Percentiles rank a stretch among this genome's conserved stretches.
These are phyloP conservation scores for Lepus timidus DNA, from an alignment of 2,113 vertebrate genomes.

Conservation along the genomic window DNA sequence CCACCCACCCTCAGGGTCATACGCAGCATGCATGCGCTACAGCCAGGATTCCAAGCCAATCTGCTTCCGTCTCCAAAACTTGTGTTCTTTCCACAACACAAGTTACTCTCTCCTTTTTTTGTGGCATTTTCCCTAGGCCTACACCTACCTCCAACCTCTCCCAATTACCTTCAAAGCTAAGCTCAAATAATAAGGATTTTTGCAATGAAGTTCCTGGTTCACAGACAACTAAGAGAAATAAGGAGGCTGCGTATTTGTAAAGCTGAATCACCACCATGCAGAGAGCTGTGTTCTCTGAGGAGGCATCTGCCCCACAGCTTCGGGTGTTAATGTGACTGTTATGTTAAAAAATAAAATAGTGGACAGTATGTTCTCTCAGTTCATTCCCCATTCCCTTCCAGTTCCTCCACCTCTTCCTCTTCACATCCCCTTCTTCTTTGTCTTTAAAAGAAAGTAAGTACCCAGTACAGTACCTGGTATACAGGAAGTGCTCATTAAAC, in stretches of 20 bases:
- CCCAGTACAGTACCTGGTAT: not conserved
- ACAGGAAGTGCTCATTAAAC: not conserved
- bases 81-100: not conserved
- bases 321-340: not conserved
- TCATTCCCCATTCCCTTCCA: no score
- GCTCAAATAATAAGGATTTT: not conserved
- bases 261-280: not conserved
- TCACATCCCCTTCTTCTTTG: not conserved
- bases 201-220: not conserved
- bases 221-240: not conserved
- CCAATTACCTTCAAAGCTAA: not conserved
- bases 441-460: constrained; percentile 29
- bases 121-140: not conserved
- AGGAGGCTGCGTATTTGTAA: not conserved
- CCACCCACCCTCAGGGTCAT: not conserved
- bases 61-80: not conserved
- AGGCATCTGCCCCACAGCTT: not conserved
- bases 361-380: not conserved
- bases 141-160: not conserved
- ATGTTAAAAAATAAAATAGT: not conserved
- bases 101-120: not conserved
- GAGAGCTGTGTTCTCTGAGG: not conserved
- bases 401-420: no score
- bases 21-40: not conserved
- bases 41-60: not conserved